Conservation (phyloP, 92 coral and sea anemone genomes). For the Isaurus tuberculatus region DNA sequence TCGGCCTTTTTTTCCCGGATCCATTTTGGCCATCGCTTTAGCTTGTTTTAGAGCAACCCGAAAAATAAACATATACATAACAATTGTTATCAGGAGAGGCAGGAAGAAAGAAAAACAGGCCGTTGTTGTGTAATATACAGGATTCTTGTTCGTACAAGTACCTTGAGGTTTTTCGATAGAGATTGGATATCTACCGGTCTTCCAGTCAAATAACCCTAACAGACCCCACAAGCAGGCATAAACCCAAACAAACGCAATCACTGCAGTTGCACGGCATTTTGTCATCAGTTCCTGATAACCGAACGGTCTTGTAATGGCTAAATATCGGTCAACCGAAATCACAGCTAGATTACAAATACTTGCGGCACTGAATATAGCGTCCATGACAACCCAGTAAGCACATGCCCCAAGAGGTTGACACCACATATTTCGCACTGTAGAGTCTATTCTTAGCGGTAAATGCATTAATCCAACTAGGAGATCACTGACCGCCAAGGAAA, state of each 20-base stretch:
- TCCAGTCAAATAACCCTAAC: conserved; percentile 76
- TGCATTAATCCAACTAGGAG: conserved; percentile 76
- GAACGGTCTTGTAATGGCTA: conserved; percentile 91
- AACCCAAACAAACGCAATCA: conserved; percentile 85
- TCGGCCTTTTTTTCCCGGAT: conserved; percentile 45
- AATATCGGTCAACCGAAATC: conserved; percentile 91
- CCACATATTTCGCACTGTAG: conserved; percentile 80
- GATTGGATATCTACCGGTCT: conserved; percentile 38
- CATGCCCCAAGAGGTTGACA: conserved; percentile 72
- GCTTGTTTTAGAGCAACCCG: conserved; percentile 65
- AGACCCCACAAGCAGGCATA: conserved; percentile 88
- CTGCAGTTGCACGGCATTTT: conserved; percentile 71
- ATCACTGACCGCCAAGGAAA: conserved; percentile 91
- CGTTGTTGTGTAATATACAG: conserved; percentile 54
- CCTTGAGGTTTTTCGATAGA: not conserved
- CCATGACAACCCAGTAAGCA: conserved; percentile 79
- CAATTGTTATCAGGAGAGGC: conserved; percentile 53
- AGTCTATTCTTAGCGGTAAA: conserved; percentile 87
- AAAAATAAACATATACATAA: conserved; percentile 56
- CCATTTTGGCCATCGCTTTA: conserved; percentile 61
- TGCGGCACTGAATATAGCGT: conserved; percentile 79
- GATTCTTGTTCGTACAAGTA: conserved; percentile 36
- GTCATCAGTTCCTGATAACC: conserved; percentile 83
- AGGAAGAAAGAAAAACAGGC: conserved; percentile 59
- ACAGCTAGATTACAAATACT: conserved; percentile 92